These are phyloP conservation scores for Pluvialis apricaria DNA, from an alignment of 2,113 vertebrate genomes.

Conservation along the genomic window DNA sequence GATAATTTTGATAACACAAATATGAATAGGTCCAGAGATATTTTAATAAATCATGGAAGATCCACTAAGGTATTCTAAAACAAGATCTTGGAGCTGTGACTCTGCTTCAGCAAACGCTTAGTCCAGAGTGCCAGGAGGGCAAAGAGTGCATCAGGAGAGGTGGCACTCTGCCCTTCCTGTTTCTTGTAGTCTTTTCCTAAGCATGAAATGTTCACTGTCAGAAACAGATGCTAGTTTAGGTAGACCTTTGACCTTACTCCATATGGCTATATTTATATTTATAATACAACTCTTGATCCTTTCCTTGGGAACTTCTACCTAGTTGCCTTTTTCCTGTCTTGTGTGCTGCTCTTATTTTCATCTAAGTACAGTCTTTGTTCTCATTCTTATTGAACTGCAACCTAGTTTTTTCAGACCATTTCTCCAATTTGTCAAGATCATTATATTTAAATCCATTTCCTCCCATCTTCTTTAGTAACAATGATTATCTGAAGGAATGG, in stretches of 20 bases:
- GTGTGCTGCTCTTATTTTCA: not conserved
- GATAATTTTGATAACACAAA: not conserved
- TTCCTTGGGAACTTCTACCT: not conserved
- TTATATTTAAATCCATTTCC: not conserved
- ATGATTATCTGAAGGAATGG: constrained; percentile 5
- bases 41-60: not conserved
- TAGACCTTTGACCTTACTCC: not conserved
- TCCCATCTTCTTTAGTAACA: not conserved
- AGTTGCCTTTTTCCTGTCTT: not conserved
- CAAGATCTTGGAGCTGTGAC: not conserved
- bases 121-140: not conserved
- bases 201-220: not conserved
- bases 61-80: not conserved
- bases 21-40: not conserved
- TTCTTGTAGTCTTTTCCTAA: not conserved
- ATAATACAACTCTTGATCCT: not conserved
- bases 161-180: not conserved
- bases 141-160: not conserved
- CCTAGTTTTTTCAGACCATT: not conserved
- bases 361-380: not conserved
- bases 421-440: not conserved
- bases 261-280: not conserved
- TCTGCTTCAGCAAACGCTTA: not conserved
- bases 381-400: not conserved
- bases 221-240: not conserved